Base-by-base conservation (phyloP, 2,888 invertebrate species). In the Rhimphoctona megacephalus region DNA sequence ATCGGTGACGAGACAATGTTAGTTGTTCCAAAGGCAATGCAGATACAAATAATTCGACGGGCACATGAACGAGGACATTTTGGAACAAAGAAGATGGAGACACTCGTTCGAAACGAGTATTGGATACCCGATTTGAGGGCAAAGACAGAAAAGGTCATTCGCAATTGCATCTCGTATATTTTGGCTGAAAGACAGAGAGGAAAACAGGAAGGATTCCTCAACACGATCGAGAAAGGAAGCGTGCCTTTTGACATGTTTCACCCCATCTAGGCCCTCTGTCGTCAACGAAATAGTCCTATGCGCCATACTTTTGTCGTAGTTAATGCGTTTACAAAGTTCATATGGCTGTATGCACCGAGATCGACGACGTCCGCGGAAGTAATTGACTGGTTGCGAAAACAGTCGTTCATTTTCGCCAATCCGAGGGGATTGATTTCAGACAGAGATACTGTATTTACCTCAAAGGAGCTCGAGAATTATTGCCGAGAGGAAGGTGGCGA, bases 401-500 rank as follows among this genome's bases (percentile, higher is more conserved):
- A 93, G 70, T 91, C 92, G 73, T 85, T 87, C 14, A 87, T 83
- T 7, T 94, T 94, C 90, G 94, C 94, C 17, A 94, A 94, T 85
- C 94, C 94, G 8, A 81, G 77, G 22, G 88, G 90, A 64, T 92
- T 94, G 14, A 92, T 94, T 4, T 91, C 93, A 0, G 94, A 94
- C 81, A 85, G 90, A 84, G 93, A 93, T 5, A 88, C 92, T 6
- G 93, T 94, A 1, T 94, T 92, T 83, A 93, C 92, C 0, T 91
- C 93, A 6, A 78, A 90, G 19, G 76, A 77, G 11, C 72, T 80
- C 33, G 49, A 30, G 17, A 17, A n/a, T 46, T 80, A 80, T 72
- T 80, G 72, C 36, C 43, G 22, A 64, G 64, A 80, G 11, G 72
- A 80, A 61, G 33, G 30, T 22, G 72, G 72, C 46, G 46, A 69